These are phyloP conservation scores for Ctenosaura bakeri DNA, from an alignment of 2,797 vertebrate genomes.

Conservation along the genomic window DNA sequence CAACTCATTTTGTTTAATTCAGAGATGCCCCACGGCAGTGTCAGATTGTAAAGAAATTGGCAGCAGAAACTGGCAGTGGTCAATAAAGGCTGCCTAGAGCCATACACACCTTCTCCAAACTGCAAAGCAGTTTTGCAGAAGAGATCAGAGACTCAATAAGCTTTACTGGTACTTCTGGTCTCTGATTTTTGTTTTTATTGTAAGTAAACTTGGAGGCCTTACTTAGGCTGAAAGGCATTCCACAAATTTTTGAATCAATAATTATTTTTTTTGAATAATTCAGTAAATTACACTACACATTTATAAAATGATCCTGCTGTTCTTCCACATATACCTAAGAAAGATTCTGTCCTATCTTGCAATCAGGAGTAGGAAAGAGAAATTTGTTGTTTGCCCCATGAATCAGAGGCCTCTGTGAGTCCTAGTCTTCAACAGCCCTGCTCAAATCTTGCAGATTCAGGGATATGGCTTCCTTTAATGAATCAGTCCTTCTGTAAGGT, in stretches of 20 bases:
- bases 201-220: not conserved
- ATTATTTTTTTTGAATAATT: not conserved
- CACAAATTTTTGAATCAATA: not conserved
- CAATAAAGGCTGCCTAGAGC: not conserved
- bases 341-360: conserved; percentile 22
- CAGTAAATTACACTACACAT: rapidly evolving
- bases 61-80: no score
- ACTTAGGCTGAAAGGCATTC: not conserved
- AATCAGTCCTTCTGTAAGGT: no score
- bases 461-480: no score
- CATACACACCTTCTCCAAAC: not conserved
- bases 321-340: not conserved
- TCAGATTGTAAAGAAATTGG: no score
- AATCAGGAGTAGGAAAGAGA: not conserved
- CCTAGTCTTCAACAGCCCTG: no score
- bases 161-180: not conserved
- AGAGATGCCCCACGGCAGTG: no score
- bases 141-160: not conserved
- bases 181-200: not conserved
- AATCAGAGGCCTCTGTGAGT: no score
- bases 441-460: no score
- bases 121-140: not conserved
- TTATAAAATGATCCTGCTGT: not conserved
- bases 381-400: not conserved
- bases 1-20: no score